phyloP scores from a whole-genome alignment of 2,113 vertebrate species.

The Nesogale talazaci region DNA sequence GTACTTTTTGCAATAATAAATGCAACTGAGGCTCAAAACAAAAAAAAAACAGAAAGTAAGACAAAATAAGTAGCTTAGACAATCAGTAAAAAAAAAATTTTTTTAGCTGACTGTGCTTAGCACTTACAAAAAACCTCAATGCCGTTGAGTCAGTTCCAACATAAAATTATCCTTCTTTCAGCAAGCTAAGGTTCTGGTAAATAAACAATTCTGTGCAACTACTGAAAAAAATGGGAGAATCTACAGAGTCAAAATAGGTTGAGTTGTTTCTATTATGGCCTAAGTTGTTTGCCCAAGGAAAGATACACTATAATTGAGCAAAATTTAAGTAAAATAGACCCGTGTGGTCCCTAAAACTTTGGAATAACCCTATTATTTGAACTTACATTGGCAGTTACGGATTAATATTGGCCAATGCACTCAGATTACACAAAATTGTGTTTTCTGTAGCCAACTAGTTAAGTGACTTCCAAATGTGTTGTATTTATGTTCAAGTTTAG shows the following conservation, averaged over 20 bases:
- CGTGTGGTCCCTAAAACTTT: constrained; percentile 48
- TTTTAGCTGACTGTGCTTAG: neutral
- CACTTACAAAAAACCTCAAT: neutral
- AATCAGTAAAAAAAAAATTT: neutral
- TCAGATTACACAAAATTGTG: constrained; percentile 73
- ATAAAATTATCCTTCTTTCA: constrained; percentile 20
- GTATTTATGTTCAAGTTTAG: constrained; percentile 46
- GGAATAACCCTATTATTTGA: constrained; percentile 67
- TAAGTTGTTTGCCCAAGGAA: constrained; percentile 52
- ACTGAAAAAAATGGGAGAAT: constrained; percentile 20
- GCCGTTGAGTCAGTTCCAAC: neutral
- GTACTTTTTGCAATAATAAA: too few species aligned
- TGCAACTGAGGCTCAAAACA: neutral
- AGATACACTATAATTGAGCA: constrained; percentile 60
- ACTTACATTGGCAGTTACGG: constrained; percentile 50
- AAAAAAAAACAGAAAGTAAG: neutral
- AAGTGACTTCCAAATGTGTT: constrained; percentile 65
- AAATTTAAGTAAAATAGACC: constrained; percentile 36
- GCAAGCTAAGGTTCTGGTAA: neutral
- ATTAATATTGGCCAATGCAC: constrained; percentile 58
- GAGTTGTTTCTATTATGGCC: constrained; percentile 39
- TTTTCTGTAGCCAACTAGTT: constrained; percentile 63
- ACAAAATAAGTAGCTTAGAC: neutral
- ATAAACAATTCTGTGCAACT: neutral
- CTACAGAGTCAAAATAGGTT: neutral